Evolutionary conservation across 2,113 vertebrate genomes (phyloP), one percentile per base, ranked within the genome.

Genomic region (Amazona vittata): DNA sequence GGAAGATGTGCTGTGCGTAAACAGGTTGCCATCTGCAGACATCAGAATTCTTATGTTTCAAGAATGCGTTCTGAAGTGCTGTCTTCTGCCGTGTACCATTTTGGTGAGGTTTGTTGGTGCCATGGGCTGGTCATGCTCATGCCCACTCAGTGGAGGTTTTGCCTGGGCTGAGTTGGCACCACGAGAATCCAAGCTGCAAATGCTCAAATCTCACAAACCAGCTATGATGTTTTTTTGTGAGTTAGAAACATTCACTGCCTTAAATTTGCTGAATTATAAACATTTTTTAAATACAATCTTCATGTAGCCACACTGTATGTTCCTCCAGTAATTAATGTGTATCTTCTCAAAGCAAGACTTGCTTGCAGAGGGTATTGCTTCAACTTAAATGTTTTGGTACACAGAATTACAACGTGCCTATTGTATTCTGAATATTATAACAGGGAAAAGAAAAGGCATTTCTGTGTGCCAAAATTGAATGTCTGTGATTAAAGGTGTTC

Each of bases 101-200:
- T 76, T 35, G 44, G 37, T 41, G 39, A 47, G 24, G 9, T 63
- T 76, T n/a, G 65, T 37, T 31, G 55, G 20, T 62, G 57, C n/a
- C 14, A 17, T 49, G 65, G 55, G 35, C 12, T 33, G 24, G n/a
- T 60, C 41, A 17, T 6, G 1, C 46, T 70, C 4, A 1, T 8
- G 1, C 14, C 28, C 0, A 2, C 1, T 1, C 1, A 2, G 18
- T 8, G 4, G 11, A 11, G 59, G 39, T 41, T 65, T 70, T 76
- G 10, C 44, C 22, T 0, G 0, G 59, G 22, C 53, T 74, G 41
- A 74, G 67, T 8, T n/a, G 12, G 39, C 5, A 6, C 52, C 10
- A 2, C 2, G 18, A 57, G 52, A 87, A 78, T 16, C 55, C n/a
- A 28, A 82, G 29, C 65, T 63, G 57, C 4, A 53, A 53, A 7